These are phyloP conservation scores for Ochotona curzoniae DNA, from an alignment of 2,113 vertebrate species.

Conservation along the genomic window DNA sequence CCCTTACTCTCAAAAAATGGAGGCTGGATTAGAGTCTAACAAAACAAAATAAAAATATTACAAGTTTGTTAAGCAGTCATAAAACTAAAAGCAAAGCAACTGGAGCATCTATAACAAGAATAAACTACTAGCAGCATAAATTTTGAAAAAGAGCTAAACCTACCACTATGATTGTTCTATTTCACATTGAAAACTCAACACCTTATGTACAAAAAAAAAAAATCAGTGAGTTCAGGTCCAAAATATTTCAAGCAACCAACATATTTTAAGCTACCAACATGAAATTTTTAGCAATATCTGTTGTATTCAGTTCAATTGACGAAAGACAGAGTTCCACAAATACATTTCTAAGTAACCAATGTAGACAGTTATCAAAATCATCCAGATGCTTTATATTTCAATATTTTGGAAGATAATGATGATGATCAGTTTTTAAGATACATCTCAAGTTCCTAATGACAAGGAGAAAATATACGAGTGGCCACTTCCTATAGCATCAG, in stretches of 20 bases:
- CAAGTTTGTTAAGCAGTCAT: constrained; percentile 39
- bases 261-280: no score
- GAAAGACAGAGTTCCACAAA: constrained; percentile 56
- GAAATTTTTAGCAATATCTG: constrained; percentile 52
- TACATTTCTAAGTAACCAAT: constrained; percentile 65
- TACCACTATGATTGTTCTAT: neutral
- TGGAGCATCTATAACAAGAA: constrained; percentile 51
- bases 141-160: constrained; percentile 47
- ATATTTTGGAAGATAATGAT: neutral
- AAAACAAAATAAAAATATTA: constrained; percentile 46
- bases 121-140: constrained; percentile 1
- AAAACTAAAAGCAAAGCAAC: constrained; percentile 71
- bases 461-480: neutral
- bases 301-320: constrained; percentile 53
- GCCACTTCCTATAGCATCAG: constrained; percentile 2
- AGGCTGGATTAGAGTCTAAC: neutral
- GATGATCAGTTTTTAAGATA: neutral
- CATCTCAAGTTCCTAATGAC: neutral
- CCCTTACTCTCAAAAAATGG: constrained; percentile 8
- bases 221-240: constrained; percentile 71
- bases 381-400: neutral
- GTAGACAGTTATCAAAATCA: constrained; percentile 71
- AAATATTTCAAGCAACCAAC: constrained; percentile 34
- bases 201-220: constrained; percentile 53
- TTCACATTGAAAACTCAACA: constrained; percentile 51